Base-by-base conservation (phyloP, 1,140 invertebrate genomes). In the Neodiprion virginianus region DNA sequence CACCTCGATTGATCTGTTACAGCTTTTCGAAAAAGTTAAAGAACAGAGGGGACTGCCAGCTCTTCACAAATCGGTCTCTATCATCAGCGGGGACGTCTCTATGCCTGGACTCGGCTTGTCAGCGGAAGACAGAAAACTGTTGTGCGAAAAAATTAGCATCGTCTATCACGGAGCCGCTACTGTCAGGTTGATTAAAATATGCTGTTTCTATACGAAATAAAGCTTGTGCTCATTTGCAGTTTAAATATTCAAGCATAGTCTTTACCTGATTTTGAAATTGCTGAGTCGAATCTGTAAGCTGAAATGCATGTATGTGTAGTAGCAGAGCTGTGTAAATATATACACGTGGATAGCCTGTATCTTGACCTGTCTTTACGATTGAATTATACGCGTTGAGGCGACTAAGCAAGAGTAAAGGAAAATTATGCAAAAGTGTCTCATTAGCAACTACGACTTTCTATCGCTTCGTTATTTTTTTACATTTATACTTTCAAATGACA, bases 111-210 rank as follows among this genome's bases (percentile, higher is more conserved):
- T 99, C 40, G 97, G 95, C 3, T 87, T 99, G 5, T 93, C 90
- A 9, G 83, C 91, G 0, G 84, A 90, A n/a, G 94, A 98, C 85
- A 87, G 92, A 69, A 82, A 93, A 73, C 87, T 91, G 17, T 83
- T 99, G 0, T 88, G 89, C 28, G 90, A 95, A 7, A 92, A 94
- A 76, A 91, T 97, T 1, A 90, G 93, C 53, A 92, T 98, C 69
- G 94, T 99, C 0, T 96, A 96, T 82, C 97, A 98, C 82, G 95
- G 92, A 48, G 98, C 97, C 0, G 98, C 98, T 0, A 98, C 97
- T 66, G 95, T 95, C 73, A 90, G 91, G 91, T 92, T 65, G 74
- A 77, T 68, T 7, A 61, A 61, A 61, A 4, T 61, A 8, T 17
- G n/a, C 53, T 4, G 5, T 40, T 3, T 40, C 28, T 40, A 40